A percentile compares a stretch with the other conserved stretches of the same genome.
phyloP scores from a whole-genome alignment of 2,113 vertebrate species.

The Heliornis fulica region DNA sequence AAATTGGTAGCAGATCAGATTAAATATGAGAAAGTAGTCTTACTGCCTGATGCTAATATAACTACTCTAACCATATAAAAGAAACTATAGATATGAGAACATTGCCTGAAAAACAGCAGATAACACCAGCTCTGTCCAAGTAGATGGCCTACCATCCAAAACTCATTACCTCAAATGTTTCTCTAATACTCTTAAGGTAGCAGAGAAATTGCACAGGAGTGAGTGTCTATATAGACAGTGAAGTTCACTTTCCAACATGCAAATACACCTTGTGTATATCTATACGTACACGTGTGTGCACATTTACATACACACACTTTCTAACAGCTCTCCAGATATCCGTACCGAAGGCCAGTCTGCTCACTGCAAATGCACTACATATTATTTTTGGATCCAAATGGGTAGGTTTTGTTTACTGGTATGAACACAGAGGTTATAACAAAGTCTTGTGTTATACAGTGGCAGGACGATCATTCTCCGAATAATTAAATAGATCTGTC shows the following conservation, averaged over 20 bases:
- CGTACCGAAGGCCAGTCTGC: neutral
- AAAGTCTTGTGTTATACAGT: neutral
- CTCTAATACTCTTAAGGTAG: neutral
- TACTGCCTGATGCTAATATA: neutral
- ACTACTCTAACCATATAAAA: neutral
- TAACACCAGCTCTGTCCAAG: neutral
- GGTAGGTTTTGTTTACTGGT: neutral
- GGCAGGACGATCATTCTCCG: neutral
- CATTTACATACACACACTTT: fast-evolving
- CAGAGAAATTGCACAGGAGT: neutral
- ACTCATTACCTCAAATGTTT: neutral
- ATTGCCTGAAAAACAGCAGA: neutral
- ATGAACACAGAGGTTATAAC: neutral
- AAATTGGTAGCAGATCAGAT: neutral
- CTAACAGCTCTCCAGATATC: neutral
- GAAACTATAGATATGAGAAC: neutral
- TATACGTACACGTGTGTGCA: fast-evolving
- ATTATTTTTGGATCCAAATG: neutral
- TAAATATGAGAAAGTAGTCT: neutral
- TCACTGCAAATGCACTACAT: neutral
- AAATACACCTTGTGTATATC: fast-evolving
- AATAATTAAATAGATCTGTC: neutral
- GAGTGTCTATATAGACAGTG: neutral
- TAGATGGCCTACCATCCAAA: neutral
- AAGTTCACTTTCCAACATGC: neutral